These are phyloP conservation scores for Tupaia tana DNA, from an alignment of 2,113 vertebrate genomes.

Conservation along the genomic window DNA sequence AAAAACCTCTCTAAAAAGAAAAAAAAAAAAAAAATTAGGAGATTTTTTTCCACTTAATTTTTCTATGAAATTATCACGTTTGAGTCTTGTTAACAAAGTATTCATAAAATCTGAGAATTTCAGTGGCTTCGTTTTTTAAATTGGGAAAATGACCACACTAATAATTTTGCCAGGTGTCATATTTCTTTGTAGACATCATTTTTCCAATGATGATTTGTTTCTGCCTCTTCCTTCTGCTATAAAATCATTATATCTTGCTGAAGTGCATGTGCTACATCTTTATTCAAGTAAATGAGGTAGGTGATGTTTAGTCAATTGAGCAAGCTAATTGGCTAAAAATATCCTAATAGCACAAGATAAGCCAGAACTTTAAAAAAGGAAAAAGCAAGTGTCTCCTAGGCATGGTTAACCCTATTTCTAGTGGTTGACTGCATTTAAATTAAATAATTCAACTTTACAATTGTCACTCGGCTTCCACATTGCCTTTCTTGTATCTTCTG, in stretches of 20 bases:
- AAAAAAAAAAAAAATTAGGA: neutral
- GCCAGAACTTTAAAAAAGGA: neutral
- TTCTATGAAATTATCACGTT: neutral
- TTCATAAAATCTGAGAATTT: neutral
- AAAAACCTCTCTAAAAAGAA: neutral
- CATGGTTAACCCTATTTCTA: neutral
- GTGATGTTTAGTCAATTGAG: slow-evolving; percentile 47
- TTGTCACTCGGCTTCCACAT: neutral
- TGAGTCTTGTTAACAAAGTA: neutral
- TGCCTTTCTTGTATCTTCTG: neutral
- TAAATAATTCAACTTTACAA: slow-evolving; percentile 22
- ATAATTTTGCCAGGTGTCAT: neutral
- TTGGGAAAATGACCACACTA: neutral
- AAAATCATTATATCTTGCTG: slow-evolving; percentile 6
- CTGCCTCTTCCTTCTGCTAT: neutral
- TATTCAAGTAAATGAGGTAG: slow-evolving; percentile 43
- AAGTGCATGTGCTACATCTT: slow-evolving; percentile 18
- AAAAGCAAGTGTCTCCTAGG: neutral
- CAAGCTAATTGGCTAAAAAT: slow-evolving; percentile 49
- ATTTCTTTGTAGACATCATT: neutral
- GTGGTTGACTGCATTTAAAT: slow-evolving; percentile 34
- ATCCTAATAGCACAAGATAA: neutral
- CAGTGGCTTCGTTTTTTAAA: neutral
- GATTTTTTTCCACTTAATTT: neutral
- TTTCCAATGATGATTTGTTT: neutral